These are phyloP conservation scores for Alces alces DNA, from an alignment of 2,113 vertebrate species.

Conservation along the genomic window DNA sequence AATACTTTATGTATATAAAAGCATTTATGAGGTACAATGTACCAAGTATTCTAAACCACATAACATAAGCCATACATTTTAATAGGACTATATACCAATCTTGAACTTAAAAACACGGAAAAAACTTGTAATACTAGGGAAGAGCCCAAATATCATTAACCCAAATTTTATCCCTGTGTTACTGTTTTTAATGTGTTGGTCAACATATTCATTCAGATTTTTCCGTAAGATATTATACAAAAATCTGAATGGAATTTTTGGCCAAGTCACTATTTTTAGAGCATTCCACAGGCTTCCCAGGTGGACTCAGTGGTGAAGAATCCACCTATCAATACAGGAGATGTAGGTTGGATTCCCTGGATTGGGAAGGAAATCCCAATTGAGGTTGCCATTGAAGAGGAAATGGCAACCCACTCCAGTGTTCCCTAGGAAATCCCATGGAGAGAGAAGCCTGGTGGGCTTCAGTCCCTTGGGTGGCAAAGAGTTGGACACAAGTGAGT, in stretches of 20 bases:
- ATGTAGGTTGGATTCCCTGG: background rate
- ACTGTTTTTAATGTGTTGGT: background rate
- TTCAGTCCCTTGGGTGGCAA: background rate
- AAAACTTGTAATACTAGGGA: background rate
- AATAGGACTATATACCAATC: background rate
- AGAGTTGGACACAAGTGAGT: background rate
- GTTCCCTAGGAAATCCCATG: background rate
- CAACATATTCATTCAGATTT: background rate
- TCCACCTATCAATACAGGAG: background rate
- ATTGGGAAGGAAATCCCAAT: background rate
- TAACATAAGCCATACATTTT: constrained; percentile 28
- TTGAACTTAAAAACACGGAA: constrained; percentile 16
- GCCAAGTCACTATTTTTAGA: background rate
- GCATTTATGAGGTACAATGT: constrained; percentile 2
- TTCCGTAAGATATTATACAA: background rate
- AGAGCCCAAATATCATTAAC: background rate
- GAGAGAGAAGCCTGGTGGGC: background rate
- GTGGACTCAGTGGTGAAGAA: background rate
- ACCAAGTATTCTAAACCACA: background rate
- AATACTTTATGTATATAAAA: constrained; percentile 20
- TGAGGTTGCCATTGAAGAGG: background rate
- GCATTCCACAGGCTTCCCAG: background rate
- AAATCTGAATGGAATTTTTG: background rate
- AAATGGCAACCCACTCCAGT: background rate
- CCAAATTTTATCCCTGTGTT: background rate